Evolutionary conservation across 1,140 invertebrate species (phyloP).

Genomic region (Drosophila guanche): DNA sequence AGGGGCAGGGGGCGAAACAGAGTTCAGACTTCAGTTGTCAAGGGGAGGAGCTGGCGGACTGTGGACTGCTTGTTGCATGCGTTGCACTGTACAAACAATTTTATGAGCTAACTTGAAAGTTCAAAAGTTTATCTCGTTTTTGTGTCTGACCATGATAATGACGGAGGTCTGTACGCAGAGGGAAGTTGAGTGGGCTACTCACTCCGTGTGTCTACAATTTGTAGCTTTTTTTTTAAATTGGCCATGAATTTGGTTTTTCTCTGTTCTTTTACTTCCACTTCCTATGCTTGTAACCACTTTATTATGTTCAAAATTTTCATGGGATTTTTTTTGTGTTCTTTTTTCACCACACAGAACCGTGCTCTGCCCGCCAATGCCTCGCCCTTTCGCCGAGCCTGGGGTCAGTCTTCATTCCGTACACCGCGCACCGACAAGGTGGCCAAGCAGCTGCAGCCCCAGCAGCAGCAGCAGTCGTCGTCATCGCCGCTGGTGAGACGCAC

Average conservation of each 20-base stretch:
- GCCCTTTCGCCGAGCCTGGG: slow-evolving; percentile 85
- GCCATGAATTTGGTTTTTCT: slow-evolving; percentile 51
- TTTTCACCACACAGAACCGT: slow-evolving; percentile 55
- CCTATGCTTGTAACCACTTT: slow-evolving; percentile 28
- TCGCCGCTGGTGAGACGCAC: slow-evolving; percentile 69
- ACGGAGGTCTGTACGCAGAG: slow-evolving; percentile 10
- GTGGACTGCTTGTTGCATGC: slow-evolving; percentile 15
- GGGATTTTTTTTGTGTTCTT: slow-evolving; percentile 1
- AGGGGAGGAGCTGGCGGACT: neutral
- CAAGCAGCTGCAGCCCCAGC: slow-evolving; percentile 32
- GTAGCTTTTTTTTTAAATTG: slow-evolving; percentile 48
- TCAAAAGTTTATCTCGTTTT: slow-evolving; percentile 73
- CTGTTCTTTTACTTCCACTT: slow-evolving; percentile 1
- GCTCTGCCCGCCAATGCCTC: slow-evolving; percentile 85
- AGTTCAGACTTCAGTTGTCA: slow-evolving; percentile 1
- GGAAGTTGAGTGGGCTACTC: no score
- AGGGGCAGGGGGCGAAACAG: neutral
- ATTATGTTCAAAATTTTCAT: slow-evolving; percentile 19
- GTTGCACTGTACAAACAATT: slow-evolving; percentile 40
- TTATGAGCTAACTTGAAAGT: slow-evolving; percentile 54
- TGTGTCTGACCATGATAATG: slow-evolving; percentile 73
- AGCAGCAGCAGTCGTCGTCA: slow-evolving; percentile 46
- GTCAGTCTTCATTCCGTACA: slow-evolving; percentile 84
- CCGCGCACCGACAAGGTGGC: slow-evolving; percentile 70
- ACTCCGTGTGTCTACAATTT: slow-evolving; percentile 49